Base-by-base conservation (phyloP, 2,888 invertebrate species). In the Podabrus alpinus region DNA sequence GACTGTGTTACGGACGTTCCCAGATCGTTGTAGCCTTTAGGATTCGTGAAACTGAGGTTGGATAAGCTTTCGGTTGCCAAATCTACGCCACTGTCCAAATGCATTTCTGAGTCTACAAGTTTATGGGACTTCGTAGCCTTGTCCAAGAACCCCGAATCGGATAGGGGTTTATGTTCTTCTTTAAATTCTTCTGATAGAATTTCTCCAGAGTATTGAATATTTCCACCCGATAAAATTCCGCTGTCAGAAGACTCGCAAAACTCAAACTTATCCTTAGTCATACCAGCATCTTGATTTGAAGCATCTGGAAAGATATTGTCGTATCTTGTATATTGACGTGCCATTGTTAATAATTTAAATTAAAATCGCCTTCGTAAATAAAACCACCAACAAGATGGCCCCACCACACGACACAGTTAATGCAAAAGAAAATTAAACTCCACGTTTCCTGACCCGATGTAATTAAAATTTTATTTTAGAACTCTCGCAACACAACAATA, bases 61-160 rank as follows among this genome's bases (percentile, higher is more conserved):
- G 91, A 90, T 80, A 94, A 89, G 83, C 90, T 90, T 83, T 92
- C 92, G 71, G 91, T 88, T 73, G 80, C 81, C 85, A 88, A 86
- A 82, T 91, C 92, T 24, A 93, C 89, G 81, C 93, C 94, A 88
- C 92, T 92, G 85, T 94, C 94, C 73, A 91, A 86, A 85, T 89
- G 88, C 90, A 91, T 91, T 79, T 45, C 45, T 29, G 13, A 1
- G 13, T n/a, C 45, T 45, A 9, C 45, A 5, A 13, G 29, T 13
- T 13, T 13, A 1, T 29, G 3, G 3, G 13, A 7, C 15, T 68
- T 59, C 70, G 24, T 21, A 68, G 67, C 61, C 19, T 66, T 71
- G 69, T 74, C 77, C 66, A 74, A 66, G 25, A 72, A 66, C 21
- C 75, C 79, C 11, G 80, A 79, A 64, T 78, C 77, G 15, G 75